Base-by-base conservation (phyloP, 2,888 invertebrate genomes). In the Tenthredo scrophulariae region DNA sequence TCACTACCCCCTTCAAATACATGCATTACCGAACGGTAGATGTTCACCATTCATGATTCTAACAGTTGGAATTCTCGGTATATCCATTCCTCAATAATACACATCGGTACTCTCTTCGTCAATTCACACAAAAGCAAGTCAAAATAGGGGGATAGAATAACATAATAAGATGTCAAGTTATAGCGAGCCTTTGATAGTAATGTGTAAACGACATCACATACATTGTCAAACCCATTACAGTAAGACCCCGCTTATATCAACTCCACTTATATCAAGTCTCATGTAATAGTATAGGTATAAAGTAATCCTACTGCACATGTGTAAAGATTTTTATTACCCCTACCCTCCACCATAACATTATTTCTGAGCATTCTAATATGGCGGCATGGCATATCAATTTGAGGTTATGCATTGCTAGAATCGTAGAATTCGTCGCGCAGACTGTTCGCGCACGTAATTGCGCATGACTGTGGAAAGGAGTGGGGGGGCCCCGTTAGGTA, bases 341-440 rank as follows among this genome's bases (percentile, higher is more conserved):
- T 62, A 62, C 62, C 62, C 62, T 10, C 62, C 62, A 62, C 62
- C 62, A 9, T n/a, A 62, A 4, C 50, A 50, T 50, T 15, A 18
- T 18, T 18, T 18, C 50, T 15, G 4, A 6, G 50, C 50, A 18
- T 18, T 50, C 50, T 50, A 50, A 50, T 50, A 50, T 50, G 50
- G 50, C 50, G 58, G 58, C 58, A 58, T 22, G 58, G n/a, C 7
- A 58, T 9, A 22, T 58, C 10, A 22, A 58, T 58, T 58, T 58
- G 58, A 58, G 58, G 58, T 58, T 58, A 58, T 58, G 58, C 58
- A 58, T 58, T n/a, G 58, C n/a, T 58, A 58, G n/a, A 58, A 58
- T 58, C 22, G 6, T n/a, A 58, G n/a, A 22, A 22, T 58, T 9
- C 26, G 9, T 7, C 10, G 58, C 58, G 58, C 58, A 58, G 58